These are phyloP conservation scores for Lipophrys pholis DNA, from an alignment of 2,113 vertebrate genomes.

Conservation along the genomic window DNA sequence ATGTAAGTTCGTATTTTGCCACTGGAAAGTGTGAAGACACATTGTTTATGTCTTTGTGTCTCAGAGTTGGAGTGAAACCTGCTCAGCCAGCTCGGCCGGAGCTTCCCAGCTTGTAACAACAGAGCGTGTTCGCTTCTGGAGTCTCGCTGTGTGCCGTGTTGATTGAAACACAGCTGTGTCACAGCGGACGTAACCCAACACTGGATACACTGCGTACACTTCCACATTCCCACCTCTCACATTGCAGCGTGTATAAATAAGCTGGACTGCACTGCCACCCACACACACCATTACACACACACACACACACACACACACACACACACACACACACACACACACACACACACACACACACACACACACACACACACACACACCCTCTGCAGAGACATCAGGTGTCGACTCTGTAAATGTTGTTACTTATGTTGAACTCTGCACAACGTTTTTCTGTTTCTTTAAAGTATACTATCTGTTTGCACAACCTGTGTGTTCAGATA, in stretches of 20 bases:
- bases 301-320: slow-evolving; percentile 18
- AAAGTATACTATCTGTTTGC: not conserved
- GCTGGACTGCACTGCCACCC: slow-evolving; percentile 21
- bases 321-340: slow-evolving; percentile 6
- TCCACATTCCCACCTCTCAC: slow-evolving; percentile 61
- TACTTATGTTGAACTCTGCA: not conserved
- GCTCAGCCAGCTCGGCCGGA: slow-evolving; percentile 36
- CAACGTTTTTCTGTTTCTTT: slow-evolving; percentile 9
- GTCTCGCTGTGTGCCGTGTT: slow-evolving; percentile 29
- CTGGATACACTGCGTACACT: slow-evolving; percentile 49
- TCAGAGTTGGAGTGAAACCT: slow-evolving; percentile 29
- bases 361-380: slow-evolving; percentile 14
- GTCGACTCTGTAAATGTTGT: not conserved
- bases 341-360: slow-evolving; percentile 14
- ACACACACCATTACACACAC: slow-evolving; percentile 12
- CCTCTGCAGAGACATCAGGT: not conserved
- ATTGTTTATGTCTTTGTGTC: slow-evolving; percentile 10
- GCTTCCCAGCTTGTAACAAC: slow-evolving; percentile 45
- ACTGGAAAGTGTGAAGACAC: too few relatives aligned
- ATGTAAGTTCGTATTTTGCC: too few relatives aligned
- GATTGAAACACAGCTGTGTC: slow-evolving; percentile 61
- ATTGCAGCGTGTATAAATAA: slow-evolving; percentile 48
- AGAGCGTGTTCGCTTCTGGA: slow-evolving; percentile 33
- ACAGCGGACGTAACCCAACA: slow-evolving; percentile 53
- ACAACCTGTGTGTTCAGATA: not conserved